Conservation (phyloP, 2,797 vertebrate genomes). For the Sebastes matsubarae region DNA sequence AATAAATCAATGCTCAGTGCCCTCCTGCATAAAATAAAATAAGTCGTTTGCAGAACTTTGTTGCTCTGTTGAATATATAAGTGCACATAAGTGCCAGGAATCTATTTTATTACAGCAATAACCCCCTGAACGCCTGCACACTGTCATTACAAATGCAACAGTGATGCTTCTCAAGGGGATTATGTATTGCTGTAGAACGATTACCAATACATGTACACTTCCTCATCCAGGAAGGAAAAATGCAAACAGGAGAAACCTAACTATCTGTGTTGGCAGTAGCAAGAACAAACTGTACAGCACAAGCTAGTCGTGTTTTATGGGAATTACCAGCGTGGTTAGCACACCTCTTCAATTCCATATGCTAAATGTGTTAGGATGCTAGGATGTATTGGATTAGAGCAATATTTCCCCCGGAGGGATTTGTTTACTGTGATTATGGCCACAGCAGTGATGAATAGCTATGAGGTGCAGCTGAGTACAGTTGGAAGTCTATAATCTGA, state of each 20-base stretch:
- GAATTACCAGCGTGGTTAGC: constrained; percentile 8
- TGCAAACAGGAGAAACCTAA: background rate
- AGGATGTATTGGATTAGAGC: constrained; percentile 30
- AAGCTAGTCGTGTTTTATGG: background rate
- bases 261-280: background rate
- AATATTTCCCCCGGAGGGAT: background rate
- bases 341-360: background rate
- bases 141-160: background rate
- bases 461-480: constrained; percentile 17
- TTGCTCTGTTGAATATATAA: background rate
- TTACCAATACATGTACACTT: background rate
- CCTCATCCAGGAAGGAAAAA: background rate
- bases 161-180: background rate
- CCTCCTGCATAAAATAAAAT: background rate
- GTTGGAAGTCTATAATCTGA: constrained; percentile 10
- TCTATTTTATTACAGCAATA: background rate
- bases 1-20: background rate
- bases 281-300: background rate
- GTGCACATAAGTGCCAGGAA: background rate
- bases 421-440: constrained; percentile 22
- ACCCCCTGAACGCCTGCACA: background rate
- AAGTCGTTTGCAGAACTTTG: background rate
- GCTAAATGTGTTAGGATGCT: background rate
- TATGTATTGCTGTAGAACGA: background rate
- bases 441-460: constrained; percentile 14